Evolutionary conservation across 2,888 invertebrate species (phyloP).

Genomic region (Drosophila birchii): DNA sequence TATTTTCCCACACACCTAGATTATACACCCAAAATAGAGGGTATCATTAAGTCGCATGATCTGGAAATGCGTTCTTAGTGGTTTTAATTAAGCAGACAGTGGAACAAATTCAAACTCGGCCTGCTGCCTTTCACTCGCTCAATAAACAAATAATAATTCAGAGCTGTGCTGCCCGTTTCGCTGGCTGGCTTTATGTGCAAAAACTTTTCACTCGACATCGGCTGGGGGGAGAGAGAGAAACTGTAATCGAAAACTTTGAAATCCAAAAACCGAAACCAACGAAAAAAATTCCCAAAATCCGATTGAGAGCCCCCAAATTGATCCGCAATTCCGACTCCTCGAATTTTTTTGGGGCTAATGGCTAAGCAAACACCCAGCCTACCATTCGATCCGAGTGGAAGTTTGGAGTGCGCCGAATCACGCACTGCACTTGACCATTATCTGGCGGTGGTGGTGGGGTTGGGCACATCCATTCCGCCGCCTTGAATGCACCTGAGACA

Average conservation of each 20-base stretch:
- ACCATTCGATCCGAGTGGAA: slow-evolving; percentile 14
- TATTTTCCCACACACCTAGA: not conserved
- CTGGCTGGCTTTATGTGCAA: slow-evolving; percentile 50
- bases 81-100: slow-evolving; percentile 73
- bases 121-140: slow-evolving; percentile 43
- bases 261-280: slow-evolving; percentile 19
- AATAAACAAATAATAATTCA: slow-evolving; percentile 63
- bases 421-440: slow-evolving; percentile 47
- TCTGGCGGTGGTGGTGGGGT: slow-evolving; percentile 12
- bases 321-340: slow-evolving; percentile 29
- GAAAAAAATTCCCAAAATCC: slow-evolving; percentile 3
- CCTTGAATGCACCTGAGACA: slow-evolving; percentile 39
- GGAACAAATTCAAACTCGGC: slow-evolving; percentile 70
- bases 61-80: slow-evolving; percentile 25
- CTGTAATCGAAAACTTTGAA: slow-evolving; percentile 10
- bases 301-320: slow-evolving; percentile 39
- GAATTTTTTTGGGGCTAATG: slow-evolving; percentile 34
- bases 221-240: slow-evolving; percentile 27
- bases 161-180: slow-evolving; percentile 39
- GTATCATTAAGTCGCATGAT: slow-evolving; percentile 35
- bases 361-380: slow-evolving; percentile 36
- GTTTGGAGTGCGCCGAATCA: slow-evolving; percentile 38
- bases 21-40: not conserved
- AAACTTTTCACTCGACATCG: slow-evolving; percentile 45
- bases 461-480: slow-evolving; percentile 17